Evolutionary conservation across 2,113 vertebrate genomes (phyloP).

Genomic region (Illadopsis cleaveri): DNA sequence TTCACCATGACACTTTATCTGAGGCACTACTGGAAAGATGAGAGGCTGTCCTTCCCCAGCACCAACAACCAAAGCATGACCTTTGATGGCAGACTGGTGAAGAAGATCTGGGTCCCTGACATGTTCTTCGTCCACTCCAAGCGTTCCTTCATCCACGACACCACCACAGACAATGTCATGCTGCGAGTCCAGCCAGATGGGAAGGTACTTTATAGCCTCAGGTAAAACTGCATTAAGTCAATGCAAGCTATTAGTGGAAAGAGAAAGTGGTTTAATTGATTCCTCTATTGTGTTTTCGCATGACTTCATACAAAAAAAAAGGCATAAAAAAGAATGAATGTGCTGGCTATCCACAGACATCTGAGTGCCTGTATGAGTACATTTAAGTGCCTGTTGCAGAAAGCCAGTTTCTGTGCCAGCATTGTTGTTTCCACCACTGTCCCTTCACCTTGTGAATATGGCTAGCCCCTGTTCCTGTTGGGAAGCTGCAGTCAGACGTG

Average conservation of each 20-base stretch:
- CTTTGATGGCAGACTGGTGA: conserved; percentile 93
- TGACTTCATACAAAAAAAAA: not conserved
- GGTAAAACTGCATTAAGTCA: conserved; percentile 68
- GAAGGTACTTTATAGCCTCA: conserved; percentile 95
- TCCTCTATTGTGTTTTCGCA: not conserved
- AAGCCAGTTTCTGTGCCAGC: not conserved
- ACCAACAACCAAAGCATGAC: conserved; percentile 98
- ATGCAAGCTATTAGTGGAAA: not conserved
- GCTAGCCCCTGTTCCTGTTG: not conserved
- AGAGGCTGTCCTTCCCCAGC: conserved; percentile 92
- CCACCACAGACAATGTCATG: conserved; percentile 97
- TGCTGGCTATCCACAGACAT: not conserved
- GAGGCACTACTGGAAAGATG: conserved; percentile 97
- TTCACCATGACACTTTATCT: conserved; percentile 97
- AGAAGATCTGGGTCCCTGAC: conserved; percentile 98
- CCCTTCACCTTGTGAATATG: not conserved
- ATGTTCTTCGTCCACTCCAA: conserved; percentile 99
- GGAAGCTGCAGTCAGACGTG: not conserved
- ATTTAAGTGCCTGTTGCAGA: not conserved
- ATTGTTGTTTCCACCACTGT: not conserved
- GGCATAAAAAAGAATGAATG: not conserved
- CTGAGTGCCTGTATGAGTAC: not conserved
- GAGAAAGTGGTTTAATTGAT: not conserved
- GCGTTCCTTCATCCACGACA: conserved; percentile 96
- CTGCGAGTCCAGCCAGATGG: conserved; percentile 94